Base-by-base conservation (phyloP, 2,888 invertebrate genomes). In the Acrobeloides nanus region DNA sequence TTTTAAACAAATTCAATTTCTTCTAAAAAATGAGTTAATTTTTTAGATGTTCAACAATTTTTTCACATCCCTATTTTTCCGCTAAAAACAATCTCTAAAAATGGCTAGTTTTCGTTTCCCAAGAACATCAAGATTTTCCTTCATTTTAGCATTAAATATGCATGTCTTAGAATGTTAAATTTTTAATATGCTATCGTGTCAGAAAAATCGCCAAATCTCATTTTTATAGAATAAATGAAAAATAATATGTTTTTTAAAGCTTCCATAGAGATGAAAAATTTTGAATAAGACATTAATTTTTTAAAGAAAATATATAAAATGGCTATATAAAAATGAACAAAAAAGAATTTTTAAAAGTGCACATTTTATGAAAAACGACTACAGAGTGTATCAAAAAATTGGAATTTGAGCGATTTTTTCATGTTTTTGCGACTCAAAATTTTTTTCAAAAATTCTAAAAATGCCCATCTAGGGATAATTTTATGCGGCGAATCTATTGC, bases 1-100 rank as follows among this genome's bases (percentile, higher is more conserved):
- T n/a, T n/a, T n/a, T n/a, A n/a, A 35, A 35, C 23, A 15, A 35
- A 2, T 35, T 25, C 35, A 35, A 24, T 35, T 12, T 35, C 35
- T 1, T 24, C 35, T 35, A 35, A 15, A 35, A 24, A 24, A 35
- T 35, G 25, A 35, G 35, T 25, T 24, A 25, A 24, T 35, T 24
- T 24, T 35, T 23, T 24, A 35, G 25, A 35, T 25, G 25, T 35
- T 25, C 35, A 35, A 1, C 35, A 23, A 35, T 24, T 24, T 4
- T 24, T 35, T n/a, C 25, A 25, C 3, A 35, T 35, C 12, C 35
- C 35, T 25, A 35, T 35, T 24, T 24, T 35, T 35, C 23, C 25
- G n/a, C n/a, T n/a, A 3, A 35, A n/a, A 12, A 25, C 23, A n/a
- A n/a, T 35, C 23, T 24, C 23, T n/a, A 35, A n/a, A n/a, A 25